Base-by-base conservation (phyloP, 2,797 vertebrate species). In the Argya squamiceps region DNA sequence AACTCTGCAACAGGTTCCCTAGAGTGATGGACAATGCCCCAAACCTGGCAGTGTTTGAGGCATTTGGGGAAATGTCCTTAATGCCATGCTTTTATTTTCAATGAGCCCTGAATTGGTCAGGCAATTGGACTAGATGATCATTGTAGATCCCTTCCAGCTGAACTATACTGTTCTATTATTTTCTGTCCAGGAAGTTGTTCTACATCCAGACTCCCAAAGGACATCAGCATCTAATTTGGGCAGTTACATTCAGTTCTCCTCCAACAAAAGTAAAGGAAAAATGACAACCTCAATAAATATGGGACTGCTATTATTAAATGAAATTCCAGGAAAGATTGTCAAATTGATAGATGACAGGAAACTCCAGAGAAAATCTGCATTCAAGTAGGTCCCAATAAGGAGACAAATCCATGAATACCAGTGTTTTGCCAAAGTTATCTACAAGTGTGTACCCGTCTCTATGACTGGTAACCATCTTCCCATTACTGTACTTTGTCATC, bases 291-390 rank as follows among this genome's bases (percentile, higher is more conserved):
- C 16, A 26, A 7, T 75, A 65, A 74, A 58, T 50, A 65, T 10
- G 19, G 50, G 47, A 19, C 39, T 86, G 64, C 26, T 77, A 43
- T 84, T 58, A 46, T 65, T 58, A 65, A 59, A 63, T 1, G 2
- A n/a, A 18, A 23, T 64, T 71, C 67, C 62, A 56, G 69, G 58
- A 84, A 92, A 55, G 36, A 41, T 2, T 81, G 56, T 56, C 41
- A 63, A 46, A 78, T 7, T 67, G 78, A 78, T 75, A 55, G 26
- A 55, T 81, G 87, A 63, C 70, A 84, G 81, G 53, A 84, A 95
- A 74, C 27, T 41, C 26, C 19, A 50, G 22, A 74, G n/a, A 70
- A 91, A 81, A 21, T n/a, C 44, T 53, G 19, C 9, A 11, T 81
- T 74, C 43, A 63, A 47, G 10, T 22, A 27, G 13, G 16, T 70